These are phyloP conservation scores for Amorpha juglandis DNA, from an alignment of 2,888 invertebrate species.

Conservation along the genomic window DNA sequence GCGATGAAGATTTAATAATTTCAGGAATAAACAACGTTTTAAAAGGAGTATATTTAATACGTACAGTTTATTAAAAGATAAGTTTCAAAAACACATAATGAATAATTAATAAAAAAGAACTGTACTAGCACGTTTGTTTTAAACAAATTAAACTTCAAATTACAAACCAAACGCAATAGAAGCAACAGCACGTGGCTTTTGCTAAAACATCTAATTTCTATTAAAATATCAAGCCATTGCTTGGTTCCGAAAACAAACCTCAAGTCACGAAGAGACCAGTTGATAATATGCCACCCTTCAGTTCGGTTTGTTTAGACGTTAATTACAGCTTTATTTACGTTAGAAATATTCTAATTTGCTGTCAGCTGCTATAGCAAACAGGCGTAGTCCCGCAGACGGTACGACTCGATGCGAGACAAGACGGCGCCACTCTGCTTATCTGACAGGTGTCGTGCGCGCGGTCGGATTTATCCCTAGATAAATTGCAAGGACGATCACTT, in stretches of 20 bases:
- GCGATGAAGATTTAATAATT: slow-evolving; percentile 34
- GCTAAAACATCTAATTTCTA: slow-evolving; percentile 29
- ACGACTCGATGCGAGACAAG: slow-evolving; percentile 66
- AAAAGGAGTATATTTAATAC: background rate
- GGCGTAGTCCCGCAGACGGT: slow-evolving; percentile 48
- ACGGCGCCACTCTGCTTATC: slow-evolving; percentile 64
- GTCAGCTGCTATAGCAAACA: slow-evolving; percentile 63
- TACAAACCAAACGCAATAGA: too few relatives aligned
- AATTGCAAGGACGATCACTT: slow-evolving; percentile 56
- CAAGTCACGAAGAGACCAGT: slow-evolving; percentile 63
- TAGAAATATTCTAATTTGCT: slow-evolving; percentile 74
- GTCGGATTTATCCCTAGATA: slow-evolving; percentile 73
- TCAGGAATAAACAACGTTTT: background rate
- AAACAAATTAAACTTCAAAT: too few relatives aligned
- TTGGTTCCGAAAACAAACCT: slow-evolving; percentile 46
- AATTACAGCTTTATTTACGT: slow-evolving; percentile 77
- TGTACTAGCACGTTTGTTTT: too few relatives aligned
- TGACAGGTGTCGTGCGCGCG: slow-evolving; percentile 78
- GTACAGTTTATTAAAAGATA: background rate
- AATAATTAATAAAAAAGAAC: background rate
- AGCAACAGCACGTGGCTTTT: background rate
- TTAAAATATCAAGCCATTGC: slow-evolving; percentile 42
- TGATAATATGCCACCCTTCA: slow-evolving; percentile 69
- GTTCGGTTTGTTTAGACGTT: slow-evolving; percentile 71
- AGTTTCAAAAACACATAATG: background rate